A percentile compares a stretch with the other conserved stretches of the same genome.
phyloP scores from a whole-genome alignment of 2,888 invertebrate species.

The Theodoxus fluviatilis region DNA sequence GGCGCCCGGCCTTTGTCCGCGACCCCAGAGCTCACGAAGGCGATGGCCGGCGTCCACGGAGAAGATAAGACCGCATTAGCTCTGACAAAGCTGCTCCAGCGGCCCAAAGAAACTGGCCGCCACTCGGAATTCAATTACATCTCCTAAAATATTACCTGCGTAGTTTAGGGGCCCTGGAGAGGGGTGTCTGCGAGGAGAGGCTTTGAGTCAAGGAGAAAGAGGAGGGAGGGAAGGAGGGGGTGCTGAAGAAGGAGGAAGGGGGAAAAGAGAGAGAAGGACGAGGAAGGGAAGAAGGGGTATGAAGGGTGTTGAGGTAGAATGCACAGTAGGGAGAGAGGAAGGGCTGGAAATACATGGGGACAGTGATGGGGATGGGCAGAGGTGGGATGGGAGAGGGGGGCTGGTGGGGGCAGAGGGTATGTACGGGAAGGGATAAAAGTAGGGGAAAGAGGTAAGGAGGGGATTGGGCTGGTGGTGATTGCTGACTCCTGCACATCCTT shows the following conservation, averaged over 20 bases:
- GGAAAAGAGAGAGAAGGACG: background rate
- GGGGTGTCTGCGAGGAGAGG: too few relatives aligned
- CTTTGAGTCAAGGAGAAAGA: background rate
- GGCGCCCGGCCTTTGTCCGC: too few relatives aligned
- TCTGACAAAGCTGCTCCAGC: too few relatives aligned
- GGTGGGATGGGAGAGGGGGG: background rate
- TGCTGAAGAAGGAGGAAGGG: background rate
- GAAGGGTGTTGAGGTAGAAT: conserved; percentile 2
- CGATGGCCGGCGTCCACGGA: too few relatives aligned
- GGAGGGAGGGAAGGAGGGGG: background rate
- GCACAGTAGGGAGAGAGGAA: background rate
- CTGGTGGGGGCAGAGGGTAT: too few relatives aligned
- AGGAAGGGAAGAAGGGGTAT: background rate
- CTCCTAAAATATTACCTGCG: too few relatives aligned
- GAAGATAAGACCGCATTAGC: too few relatives aligned
- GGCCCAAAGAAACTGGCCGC: too few relatives aligned
- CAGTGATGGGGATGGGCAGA: background rate
- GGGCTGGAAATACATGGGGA: background rate
- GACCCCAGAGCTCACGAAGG: too few relatives aligned
- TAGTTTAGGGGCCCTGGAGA: too few relatives aligned
- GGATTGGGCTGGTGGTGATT: background rate
- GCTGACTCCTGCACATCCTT: too few relatives aligned
- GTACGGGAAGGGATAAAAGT: background rate
- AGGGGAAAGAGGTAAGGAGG: background rate
- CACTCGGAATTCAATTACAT: too few relatives aligned